Evolutionary conservation across 2,888 invertebrate genomes (phyloP), one percentile per base, ranked within the genome.

Genomic region (Glyphotaelius pellucidus): DNA sequence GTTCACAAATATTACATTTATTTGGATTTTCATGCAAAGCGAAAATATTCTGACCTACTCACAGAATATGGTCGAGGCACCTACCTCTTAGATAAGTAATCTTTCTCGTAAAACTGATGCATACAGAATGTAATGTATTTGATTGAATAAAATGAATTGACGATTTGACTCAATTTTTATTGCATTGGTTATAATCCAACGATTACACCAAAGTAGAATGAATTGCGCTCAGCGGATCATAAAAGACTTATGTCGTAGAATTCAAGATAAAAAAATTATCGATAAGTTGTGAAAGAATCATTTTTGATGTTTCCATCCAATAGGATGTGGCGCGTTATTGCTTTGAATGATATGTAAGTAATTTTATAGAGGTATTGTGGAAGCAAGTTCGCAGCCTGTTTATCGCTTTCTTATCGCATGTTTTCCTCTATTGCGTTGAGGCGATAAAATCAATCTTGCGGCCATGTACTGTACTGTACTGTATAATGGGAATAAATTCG

Each of bases 391-490:
- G 25, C 67, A n/a, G 67, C 67, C 25, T 67, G 67, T 67, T 67
- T 67, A 67, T 67, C 67, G 67, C 67, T 2, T 67, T 67, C 83
- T 35, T 83, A 83, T 83, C 83, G 35, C 83, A 86, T 86, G 42
- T 86, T 86, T 47, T 30, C 42, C 86, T 42, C 86, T n/a, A 47
- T 86, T 42, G 38, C 42, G 35, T 47, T 42, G 30, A 42, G 86
- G n/a, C 86, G 42, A 86, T 86, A 42, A 38, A 86, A 86, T 86
- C 86, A 86, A 86, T 86, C 86, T 42, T 47, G 86, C 38, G 86
- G 47, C 86, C 86, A 47, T 35, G 42, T 38, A 38, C 81, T 38
- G 38, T 32, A 32, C 38, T 32, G 42, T 38, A 38, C 32, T 25
- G 81, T 31, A 25, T 32, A 15, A 67, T n/a, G 25, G 19, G 67